phyloP scores from a whole-genome alignment of 2,113 vertebrate genomes.

The Aegotheles bennettii region DNA sequence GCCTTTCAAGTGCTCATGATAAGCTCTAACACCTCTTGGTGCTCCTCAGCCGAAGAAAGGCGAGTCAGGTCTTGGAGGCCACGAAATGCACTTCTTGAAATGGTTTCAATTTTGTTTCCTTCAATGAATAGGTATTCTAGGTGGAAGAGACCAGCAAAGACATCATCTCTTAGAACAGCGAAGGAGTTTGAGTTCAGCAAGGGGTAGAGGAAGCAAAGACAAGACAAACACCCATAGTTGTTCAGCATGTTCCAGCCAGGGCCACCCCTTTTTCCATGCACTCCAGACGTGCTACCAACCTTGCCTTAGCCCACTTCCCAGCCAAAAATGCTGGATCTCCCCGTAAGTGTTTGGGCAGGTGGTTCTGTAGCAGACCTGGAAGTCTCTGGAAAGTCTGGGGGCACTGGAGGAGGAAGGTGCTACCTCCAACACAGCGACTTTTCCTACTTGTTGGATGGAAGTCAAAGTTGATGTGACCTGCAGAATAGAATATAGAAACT shows the following conservation, averaged over 20 bases:
- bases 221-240: not conserved
- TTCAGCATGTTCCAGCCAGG: not conserved
- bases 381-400: not conserved
- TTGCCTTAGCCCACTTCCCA: not conserved
- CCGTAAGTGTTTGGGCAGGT: not conserved
- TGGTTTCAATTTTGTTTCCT: slow-evolving; percentile 92
- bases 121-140: too few species aligned
- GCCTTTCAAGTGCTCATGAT: not conserved
- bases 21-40: too few species aligned
- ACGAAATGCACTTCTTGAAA: slow-evolving; percentile 91
- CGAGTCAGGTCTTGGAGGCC: slow-evolving; percentile 94
- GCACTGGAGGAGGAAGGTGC: not conserved
- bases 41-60: too few species aligned
- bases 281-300: not conserved
- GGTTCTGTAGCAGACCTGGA: not conserved
- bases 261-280: not conserved
- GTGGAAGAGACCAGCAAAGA: too few species aligned
- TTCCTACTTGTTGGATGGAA: not conserved
- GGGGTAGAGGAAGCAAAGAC: not conserved
- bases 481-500: not conserved
- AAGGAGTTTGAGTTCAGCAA: too few species aligned
- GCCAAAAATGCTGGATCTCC: not conserved
- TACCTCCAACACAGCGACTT: not conserved
- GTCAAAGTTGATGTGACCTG: not conserved
- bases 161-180: too few species aligned